phyloP scores from a whole-genome alignment of 1,140 invertebrate genomes.

The Cyrtorhinus lividipennis region DNA sequence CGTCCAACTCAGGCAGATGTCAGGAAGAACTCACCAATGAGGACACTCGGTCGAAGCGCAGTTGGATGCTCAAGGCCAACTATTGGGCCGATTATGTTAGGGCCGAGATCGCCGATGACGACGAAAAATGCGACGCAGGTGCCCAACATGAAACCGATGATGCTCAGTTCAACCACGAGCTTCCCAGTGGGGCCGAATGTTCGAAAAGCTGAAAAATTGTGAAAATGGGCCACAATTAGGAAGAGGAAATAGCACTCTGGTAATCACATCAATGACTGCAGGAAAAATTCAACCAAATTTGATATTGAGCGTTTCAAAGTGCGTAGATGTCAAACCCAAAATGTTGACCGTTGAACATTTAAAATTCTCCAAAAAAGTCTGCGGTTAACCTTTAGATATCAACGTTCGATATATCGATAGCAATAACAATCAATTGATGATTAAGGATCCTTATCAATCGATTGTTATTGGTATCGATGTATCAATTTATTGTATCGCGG shows the following conservation, averaged over 20 bases:
- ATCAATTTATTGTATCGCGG: too few species aligned
- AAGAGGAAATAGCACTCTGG: conserved; percentile 13
- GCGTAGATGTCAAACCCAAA: too few species aligned
- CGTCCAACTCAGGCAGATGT: too few species aligned
- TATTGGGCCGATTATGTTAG: conserved; percentile 72
- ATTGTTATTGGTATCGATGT: too few species aligned
- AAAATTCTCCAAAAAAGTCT: too few species aligned
- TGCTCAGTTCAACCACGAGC: conserved; percentile 75
- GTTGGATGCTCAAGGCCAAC: conserved; percentile 57
- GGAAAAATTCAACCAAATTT: conserved; percentile 7
- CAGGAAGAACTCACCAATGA: conserved; percentile 30
- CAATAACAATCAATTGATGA: too few species aligned
- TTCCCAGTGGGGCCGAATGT: conserved; percentile 85
- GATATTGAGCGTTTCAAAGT: too few species aligned
- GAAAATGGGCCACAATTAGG: too few species aligned
- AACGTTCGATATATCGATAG: too few species aligned
- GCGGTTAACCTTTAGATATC: too few species aligned
- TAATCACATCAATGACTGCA: conserved; percentile 3
- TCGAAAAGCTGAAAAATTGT: conserved; percentile 66
- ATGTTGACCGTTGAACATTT: too few species aligned
- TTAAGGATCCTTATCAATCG: too few species aligned
- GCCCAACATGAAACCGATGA: conserved; percentile 86
- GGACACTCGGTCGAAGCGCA: conserved; percentile 41
- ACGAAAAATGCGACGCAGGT: conserved; percentile 94
- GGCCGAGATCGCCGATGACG: conserved; percentile 91